Conservation (phyloP, 2,888 invertebrate species). For the Dryobotodes eremita region DNA sequence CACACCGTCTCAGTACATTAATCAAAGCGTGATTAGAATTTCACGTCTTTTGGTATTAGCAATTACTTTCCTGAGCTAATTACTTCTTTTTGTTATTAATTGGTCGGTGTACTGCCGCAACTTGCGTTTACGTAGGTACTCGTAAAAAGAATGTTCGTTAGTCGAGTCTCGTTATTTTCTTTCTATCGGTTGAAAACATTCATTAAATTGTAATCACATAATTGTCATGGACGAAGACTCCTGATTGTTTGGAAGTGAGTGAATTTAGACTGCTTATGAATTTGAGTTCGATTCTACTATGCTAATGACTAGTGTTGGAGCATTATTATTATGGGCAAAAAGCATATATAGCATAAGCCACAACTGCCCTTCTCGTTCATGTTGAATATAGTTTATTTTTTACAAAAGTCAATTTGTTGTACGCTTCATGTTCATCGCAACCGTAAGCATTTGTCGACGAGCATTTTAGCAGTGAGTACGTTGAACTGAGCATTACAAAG, state of each 20-base stretch:
- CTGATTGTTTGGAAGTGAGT: background rate
- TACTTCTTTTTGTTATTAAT: slow-evolving; percentile 51
- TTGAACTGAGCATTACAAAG: background rate
- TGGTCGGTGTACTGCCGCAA: slow-evolving; percentile 14
- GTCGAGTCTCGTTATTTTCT: slow-evolving; percentile 31
- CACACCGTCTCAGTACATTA: slow-evolving; percentile 37
- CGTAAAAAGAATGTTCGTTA: slow-evolving; percentile 40
- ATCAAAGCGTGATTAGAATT: slow-evolving; percentile 32
- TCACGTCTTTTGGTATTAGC: slow-evolving; percentile 40
- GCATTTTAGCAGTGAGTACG: background rate
- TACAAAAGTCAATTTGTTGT: background rate
- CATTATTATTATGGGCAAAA: background rate
- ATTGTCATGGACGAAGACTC: slow-evolving; percentile 12
- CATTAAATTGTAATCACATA: slow-evolving; percentile 33
- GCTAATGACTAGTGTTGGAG: background rate
- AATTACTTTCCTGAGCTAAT: slow-evolving; percentile 31
- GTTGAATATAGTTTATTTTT: background rate
- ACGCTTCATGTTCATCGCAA: background rate
- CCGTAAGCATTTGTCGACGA: background rate
- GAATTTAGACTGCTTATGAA: background rate
- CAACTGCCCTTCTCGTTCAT: background rate
- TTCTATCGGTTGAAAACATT: slow-evolving; percentile 37
- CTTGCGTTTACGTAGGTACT: slow-evolving; percentile 17
- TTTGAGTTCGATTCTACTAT: background rate
- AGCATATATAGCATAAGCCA: too few relatives aligned